phyloP scores from a whole-genome alignment of 2,113 vertebrate genomes.

The Rostratula benghalensis region DNA sequence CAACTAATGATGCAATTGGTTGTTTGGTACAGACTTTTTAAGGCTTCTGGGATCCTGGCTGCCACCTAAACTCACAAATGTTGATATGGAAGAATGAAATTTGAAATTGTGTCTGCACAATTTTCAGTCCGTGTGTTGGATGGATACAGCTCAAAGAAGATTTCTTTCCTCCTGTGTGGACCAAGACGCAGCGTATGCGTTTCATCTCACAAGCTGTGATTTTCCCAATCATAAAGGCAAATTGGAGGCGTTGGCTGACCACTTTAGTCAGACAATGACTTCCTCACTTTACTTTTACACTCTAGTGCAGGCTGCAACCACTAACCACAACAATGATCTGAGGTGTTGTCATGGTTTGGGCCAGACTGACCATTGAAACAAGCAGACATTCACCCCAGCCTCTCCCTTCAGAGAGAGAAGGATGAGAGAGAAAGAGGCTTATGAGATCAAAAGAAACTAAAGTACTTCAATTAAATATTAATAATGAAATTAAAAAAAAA shows the following conservation, averaged over 20 bases:
- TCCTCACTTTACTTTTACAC: background rate
- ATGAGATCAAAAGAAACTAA: background rate
- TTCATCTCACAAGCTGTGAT: background rate
- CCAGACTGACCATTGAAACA: background rate
- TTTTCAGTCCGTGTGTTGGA: accelerated
- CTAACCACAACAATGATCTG: background rate
- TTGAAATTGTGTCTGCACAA: background rate
- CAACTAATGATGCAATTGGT: background rate
- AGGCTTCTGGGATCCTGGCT: background rate
- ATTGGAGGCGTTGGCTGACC: background rate
- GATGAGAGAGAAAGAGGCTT: background rate
- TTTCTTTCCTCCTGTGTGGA: background rate
- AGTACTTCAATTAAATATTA: background rate
- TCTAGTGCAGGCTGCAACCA: background rate
- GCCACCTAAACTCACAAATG: background rate
- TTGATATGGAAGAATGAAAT: background rate
- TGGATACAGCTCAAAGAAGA: background rate
- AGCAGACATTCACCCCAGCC: background rate
- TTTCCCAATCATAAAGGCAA: background rate
- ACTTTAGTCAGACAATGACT: background rate
- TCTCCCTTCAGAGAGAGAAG: background rate
- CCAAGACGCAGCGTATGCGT: accelerated
- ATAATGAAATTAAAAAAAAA: background rate
- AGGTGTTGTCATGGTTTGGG: background rate
- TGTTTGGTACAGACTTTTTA: background rate